Evolutionary conservation across 2,888 invertebrate species (phyloP).

Genomic region (Gastracanthus pulcherrimus): DNA sequence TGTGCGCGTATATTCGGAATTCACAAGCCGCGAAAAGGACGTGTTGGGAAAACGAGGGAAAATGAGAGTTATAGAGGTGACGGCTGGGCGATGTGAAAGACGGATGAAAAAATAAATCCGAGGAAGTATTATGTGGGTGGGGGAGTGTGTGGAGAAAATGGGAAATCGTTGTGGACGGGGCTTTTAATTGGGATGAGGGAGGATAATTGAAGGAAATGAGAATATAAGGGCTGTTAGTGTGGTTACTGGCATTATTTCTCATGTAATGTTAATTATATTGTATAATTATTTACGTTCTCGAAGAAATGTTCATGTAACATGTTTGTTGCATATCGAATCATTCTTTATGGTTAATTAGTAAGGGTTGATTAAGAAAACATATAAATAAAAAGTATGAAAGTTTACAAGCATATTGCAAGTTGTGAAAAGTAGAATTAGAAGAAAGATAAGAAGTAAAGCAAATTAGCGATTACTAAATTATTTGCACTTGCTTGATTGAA

Average conservation of each 20-base stretch:
- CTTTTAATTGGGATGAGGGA: neutral
- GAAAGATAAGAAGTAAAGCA: neutral
- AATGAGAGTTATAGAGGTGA: neutral
- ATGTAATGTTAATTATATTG: neutral
- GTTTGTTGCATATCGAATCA: too few species aligned
- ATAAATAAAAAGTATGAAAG: neutral
- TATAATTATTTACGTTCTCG: neutral
- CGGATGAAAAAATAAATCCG: slow-evolving; percentile 16
- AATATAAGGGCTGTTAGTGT: neutral
- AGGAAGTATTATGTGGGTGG: neutral
- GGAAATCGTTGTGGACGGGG: neutral
- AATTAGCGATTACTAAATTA: neutral
- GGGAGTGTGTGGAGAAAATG: too few species aligned
- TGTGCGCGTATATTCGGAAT: too few species aligned
- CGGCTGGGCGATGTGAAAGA: slow-evolving; percentile 9
- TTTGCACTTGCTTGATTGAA: neutral
- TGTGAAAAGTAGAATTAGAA: neutral
- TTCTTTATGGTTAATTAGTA: too few species aligned
- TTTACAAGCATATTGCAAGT: neutral
- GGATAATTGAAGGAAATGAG: neutral
- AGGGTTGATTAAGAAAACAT: too few species aligned
- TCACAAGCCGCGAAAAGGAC: neutral
- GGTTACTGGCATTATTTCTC: neutral
- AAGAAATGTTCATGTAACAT: too few species aligned
- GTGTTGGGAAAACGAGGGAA: neutral